Conservation (phyloP, 2,888 invertebrate species). For the Autographa pulchrina region DNA sequence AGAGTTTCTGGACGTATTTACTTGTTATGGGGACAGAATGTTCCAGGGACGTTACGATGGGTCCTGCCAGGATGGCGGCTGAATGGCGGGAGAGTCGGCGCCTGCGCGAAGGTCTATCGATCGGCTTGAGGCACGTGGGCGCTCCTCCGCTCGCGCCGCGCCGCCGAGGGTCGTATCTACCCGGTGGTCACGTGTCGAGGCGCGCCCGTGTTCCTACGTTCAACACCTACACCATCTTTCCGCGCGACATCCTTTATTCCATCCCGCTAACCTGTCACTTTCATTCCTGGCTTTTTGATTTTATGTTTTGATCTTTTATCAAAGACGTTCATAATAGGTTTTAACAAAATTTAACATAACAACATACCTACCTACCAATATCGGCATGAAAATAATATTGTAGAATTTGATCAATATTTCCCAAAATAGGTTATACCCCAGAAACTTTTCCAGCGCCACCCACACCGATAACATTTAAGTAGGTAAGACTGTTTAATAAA, state of each 20-base stretch:
- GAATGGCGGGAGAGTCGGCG: conserved; percentile 54
- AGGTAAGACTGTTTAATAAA: too few relatives aligned
- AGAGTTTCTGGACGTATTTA: neutral
- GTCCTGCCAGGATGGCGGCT: conserved; percentile 52
- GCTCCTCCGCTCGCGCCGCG: conserved; percentile 28
- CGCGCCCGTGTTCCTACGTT: conserved; percentile 36
- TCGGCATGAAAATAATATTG: neutral
- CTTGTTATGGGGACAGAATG: conserved; percentile 10
- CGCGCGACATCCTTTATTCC: conserved; percentile 15
- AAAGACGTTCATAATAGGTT: neutral
- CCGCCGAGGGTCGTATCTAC: conserved; percentile 36
- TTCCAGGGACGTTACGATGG: conserved; percentile 29
- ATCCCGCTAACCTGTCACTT: conserved; percentile 32
- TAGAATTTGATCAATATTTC: neutral
- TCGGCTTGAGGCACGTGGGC: conserved; percentile 54
- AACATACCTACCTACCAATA: too few relatives aligned
- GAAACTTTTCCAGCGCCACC: neutral
- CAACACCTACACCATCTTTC: conserved; percentile 30
- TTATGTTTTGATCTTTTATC: neutral
- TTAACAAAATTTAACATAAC: too few relatives aligned
- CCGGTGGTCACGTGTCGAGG: conserved; percentile 48
- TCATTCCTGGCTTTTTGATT: conserved; percentile 20
- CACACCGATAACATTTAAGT: conserved; percentile 1
- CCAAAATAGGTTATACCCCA: neutral
- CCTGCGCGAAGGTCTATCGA: conserved; percentile 61